These are phyloP conservation scores for Bettongia penicillata DNA, from an alignment of 2,113 vertebrate genomes.

Conservation along the genomic window DNA sequence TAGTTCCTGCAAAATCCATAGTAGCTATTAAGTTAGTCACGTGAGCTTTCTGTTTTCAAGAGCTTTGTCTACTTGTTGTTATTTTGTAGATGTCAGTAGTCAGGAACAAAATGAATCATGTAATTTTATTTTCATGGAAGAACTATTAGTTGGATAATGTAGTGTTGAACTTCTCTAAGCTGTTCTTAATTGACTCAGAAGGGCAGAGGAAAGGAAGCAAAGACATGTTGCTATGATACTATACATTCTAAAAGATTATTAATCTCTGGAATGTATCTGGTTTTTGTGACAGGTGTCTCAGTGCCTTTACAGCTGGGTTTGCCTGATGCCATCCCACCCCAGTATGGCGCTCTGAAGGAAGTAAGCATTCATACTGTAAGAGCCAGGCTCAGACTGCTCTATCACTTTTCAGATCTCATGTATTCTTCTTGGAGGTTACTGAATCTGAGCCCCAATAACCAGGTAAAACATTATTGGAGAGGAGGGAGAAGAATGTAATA, in stretches of 20 bases:
- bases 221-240: conserved; percentile 13
- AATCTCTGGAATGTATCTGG: conserved; percentile 28
- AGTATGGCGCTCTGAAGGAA: conserved; percentile 88
- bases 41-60: conserved; percentile 8
- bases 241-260: background rate
- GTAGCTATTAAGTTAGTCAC: background rate
- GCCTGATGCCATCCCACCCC: conserved; percentile 87
- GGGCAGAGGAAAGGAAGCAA: conserved; percentile 40
- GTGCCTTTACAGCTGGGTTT: conserved; percentile 90
- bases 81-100: background rate
- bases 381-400: conserved; percentile 88
- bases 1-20: conserved; percentile 5
- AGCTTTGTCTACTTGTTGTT: conserved; percentile 3
- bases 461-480: conserved; percentile 81
- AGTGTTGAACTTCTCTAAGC: background rate
- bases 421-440: conserved; percentile 90
- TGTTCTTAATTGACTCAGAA: conserved; percentile 13
- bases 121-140: conserved; percentile 2
- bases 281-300: conserved; percentile 83
- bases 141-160: conserved; percentile 32
- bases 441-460: conserved; percentile 91
- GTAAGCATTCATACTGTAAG: conserved; percentile 88
- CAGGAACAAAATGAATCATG: conserved; percentile 41
- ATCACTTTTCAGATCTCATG: conserved; percentile 93
- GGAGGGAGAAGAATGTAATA: background rate